These are phyloP conservation scores for Lithophane ornitopus DNA, from an alignment of 2,888 invertebrate genomes.

Conservation along the genomic window DNA sequence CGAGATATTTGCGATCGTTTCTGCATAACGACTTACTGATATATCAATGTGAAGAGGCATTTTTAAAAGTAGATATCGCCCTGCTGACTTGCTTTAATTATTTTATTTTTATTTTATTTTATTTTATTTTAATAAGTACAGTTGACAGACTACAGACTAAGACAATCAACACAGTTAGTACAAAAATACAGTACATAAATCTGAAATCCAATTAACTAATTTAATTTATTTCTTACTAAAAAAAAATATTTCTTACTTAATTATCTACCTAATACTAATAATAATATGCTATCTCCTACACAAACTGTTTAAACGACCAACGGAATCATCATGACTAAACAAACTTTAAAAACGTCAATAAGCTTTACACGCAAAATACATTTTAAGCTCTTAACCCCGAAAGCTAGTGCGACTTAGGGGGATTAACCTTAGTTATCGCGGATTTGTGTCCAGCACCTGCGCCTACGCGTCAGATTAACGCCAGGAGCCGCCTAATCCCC, in stretches of 20 bases:
- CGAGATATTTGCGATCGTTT: not conserved
- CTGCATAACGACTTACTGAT: not conserved
- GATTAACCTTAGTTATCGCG: conserved; percentile 54
- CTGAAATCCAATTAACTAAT: too few relatives aligned
- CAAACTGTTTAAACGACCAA: not conserved
- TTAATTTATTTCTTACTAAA: too few relatives aligned
- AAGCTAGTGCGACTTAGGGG: conserved; percentile 29
- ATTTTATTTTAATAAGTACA: too few relatives aligned
- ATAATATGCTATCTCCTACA: not conserved
- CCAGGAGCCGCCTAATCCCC: conserved; percentile 15
- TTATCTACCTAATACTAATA: not conserved
- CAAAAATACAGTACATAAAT: too few relatives aligned
- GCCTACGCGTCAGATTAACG: conserved; percentile 44
- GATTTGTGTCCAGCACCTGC: conserved; percentile 49
- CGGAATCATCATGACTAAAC: not conserved
- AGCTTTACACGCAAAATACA: conserved; percentile 12
- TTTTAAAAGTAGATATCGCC: not conserved
- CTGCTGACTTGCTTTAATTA: too few relatives aligned
- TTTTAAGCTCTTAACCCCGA: conserved; percentile 10
- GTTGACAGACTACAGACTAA: too few relatives aligned
- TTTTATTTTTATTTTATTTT: too few relatives aligned
- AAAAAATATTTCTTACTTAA: not conserved
- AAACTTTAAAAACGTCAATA: conserved; percentile 11
- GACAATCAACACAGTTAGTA: too few relatives aligned
- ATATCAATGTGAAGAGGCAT: not conserved